Conservation (phyloP, 2,113 vertebrate genomes). For the Bettongia penicillata region DNA sequence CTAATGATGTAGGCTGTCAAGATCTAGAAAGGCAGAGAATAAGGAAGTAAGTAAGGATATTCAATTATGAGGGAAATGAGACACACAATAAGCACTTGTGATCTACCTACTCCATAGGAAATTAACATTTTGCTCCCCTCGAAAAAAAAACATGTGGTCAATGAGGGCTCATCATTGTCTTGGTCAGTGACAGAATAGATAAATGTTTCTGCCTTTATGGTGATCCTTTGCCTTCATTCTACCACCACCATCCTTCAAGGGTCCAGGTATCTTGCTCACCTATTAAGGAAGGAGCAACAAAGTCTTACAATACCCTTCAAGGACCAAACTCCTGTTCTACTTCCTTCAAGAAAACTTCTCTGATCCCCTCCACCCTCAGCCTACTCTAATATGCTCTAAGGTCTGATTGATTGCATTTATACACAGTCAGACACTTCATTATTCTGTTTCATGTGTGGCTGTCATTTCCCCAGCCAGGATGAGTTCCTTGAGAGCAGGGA, state of each 20-base stretch:
- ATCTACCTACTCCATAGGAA: not conserved
- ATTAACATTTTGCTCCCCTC: not conserved
- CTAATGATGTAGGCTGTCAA: not conserved
- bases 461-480: not conserved
- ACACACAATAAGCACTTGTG: not conserved
- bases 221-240: not conserved
- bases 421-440: not conserved
- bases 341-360: slow-evolving; percentile 4
- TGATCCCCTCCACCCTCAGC: slow-evolving; percentile 67
- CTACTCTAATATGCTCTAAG: not conserved
- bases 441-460: not conserved
- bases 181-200: not conserved
- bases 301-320: not conserved
- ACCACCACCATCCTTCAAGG: not conserved
- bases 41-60: not conserved
- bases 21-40: not conserved
- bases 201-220: not conserved
- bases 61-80: not conserved
- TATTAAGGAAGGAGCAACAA: not conserved
- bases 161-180: not conserved
- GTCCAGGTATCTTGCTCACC: not conserved
- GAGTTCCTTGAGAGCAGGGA: slow-evolving; percentile 1
- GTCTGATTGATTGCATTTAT: not conserved
- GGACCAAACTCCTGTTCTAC: not conserved
- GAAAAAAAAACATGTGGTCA: not conserved